These are phyloP conservation scores for Drosophila austrosaltans DNA, from an alignment of 2,888 invertebrate species.

Conservation along the genomic window DNA sequence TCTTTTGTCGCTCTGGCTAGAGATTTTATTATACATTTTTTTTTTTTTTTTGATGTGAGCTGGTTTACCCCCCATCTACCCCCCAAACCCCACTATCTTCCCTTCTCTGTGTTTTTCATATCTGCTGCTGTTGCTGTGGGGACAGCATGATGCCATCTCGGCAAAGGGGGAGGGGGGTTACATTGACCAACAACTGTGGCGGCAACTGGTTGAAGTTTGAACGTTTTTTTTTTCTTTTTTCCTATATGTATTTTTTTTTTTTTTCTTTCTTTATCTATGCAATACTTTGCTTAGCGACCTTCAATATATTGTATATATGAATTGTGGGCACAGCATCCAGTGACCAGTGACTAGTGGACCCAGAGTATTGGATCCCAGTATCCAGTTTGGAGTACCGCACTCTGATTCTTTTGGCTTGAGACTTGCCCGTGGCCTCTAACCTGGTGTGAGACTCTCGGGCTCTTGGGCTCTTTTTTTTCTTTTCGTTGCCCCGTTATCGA, in stretches of 20 bases:
- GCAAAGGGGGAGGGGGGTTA: not conserved
- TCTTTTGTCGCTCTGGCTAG: conserved; percentile 7
- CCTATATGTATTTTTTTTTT: not conserved
- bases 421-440: conserved; percentile 12
- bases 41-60: not conserved
- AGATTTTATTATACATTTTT: not conserved
- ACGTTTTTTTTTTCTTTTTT: conserved; percentile 10
- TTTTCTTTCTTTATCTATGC: conserved; percentile 50
- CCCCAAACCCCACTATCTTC: not conserved
- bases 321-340: conserved; percentile 4
- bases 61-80: no score
- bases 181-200: not conserved
- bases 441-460: not conserved
- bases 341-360: not conserved
- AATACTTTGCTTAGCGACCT: conserved; percentile 59
- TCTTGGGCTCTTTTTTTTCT: not conserved
- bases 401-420: conserved; percentile 19
- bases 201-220: conserved; percentile 20
- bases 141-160: conserved; percentile 11
- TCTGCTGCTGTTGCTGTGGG: conserved; percentile 1
- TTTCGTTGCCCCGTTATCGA: conserved; percentile 40
- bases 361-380: not conserved
- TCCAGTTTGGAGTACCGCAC: not conserved
- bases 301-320: conserved; percentile 43
- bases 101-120: not conserved